Conservation (phyloP, 2,888 invertebrate genomes). For the Neoaliturus tenellus region DNA sequence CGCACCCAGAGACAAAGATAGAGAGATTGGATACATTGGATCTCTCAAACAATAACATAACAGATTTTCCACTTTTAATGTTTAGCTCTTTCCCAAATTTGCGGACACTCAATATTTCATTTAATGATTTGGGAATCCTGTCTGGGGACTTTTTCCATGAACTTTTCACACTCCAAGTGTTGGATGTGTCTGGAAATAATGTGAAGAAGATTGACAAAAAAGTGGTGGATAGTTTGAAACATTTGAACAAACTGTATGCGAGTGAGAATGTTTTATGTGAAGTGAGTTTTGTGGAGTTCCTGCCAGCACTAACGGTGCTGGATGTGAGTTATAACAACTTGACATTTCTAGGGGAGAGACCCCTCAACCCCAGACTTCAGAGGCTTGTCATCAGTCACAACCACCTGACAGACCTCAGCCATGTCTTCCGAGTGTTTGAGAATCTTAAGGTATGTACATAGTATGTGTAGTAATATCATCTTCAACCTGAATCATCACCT, state of each 20-base stretch:
- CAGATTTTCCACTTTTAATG: constrained; percentile 49
- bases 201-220: constrained; percentile 5
- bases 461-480: too few species aligned
- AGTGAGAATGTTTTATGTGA: constrained; percentile 17
- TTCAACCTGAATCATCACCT: too few species aligned
- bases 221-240: neutral
- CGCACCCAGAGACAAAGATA: neutral
- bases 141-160: constrained; percentile 50
- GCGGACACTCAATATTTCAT: constrained; percentile 41
- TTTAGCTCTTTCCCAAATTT: constrained; percentile 50
- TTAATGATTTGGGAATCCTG: constrained; percentile 29
- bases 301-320: neutral
- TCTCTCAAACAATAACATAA: constrained; percentile 44
- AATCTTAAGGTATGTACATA: constrained; percentile 29
- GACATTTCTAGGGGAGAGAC: neutral
- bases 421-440: constrained; percentile 32
- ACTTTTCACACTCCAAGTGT: constrained; percentile 14
- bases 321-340: constrained; percentile 25
- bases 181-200: constrained; percentile 54
- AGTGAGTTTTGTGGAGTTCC: constrained; percentile 18
- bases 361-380: neutral
- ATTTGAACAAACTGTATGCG: constrained; percentile 4
- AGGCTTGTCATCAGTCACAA: constrained; percentile 40
- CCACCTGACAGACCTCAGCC: neutral
- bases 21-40: constrained; percentile 39